Conservation (phyloP, 1,140 invertebrate genomes). For the Limonius californicus region DNA sequence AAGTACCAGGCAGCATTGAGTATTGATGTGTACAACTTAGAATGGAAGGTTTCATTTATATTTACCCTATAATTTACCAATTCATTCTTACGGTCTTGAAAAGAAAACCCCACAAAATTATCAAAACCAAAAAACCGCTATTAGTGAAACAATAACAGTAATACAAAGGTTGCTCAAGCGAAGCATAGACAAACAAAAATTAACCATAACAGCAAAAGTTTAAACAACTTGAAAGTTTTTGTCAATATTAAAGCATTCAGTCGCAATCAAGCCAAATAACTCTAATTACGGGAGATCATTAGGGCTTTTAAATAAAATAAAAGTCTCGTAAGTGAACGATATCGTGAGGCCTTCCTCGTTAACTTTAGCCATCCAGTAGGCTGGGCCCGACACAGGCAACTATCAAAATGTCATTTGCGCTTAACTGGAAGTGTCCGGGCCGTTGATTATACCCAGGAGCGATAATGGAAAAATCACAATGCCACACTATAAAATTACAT, state of each 20-base stretch:
- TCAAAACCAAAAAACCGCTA: background rate
- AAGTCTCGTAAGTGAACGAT: slow-evolving; percentile 30
- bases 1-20: too few species aligned
- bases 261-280: slow-evolving; percentile 6
- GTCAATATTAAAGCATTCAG: background rate
- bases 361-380: slow-evolving; percentile 12
- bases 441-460: slow-evolving; percentile 26
- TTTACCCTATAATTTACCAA: too few species aligned
- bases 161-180: too few species aligned
- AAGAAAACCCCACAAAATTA: background rate
- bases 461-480: slow-evolving; percentile 30
- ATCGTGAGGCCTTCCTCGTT: slow-evolving; percentile 31
- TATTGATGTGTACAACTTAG: too few species aligned
- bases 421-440: slow-evolving; percentile 23
- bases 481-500: background rate
- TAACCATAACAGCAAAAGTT: background rate
- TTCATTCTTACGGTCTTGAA: background rate
- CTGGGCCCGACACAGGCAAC: slow-evolving; percentile 16
- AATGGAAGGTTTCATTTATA: too few species aligned
- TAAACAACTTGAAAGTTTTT: background rate
- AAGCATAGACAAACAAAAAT: background rate
- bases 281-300: slow-evolving; percentile 15
- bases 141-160: too few species aligned
- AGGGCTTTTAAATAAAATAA: slow-evolving; percentile 25
- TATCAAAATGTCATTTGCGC: slow-evolving; percentile 35